These are phyloP conservation scores for Anguilla rostrata DNA, from an alignment of 2,113 vertebrate species.

Conservation along the genomic window DNA sequence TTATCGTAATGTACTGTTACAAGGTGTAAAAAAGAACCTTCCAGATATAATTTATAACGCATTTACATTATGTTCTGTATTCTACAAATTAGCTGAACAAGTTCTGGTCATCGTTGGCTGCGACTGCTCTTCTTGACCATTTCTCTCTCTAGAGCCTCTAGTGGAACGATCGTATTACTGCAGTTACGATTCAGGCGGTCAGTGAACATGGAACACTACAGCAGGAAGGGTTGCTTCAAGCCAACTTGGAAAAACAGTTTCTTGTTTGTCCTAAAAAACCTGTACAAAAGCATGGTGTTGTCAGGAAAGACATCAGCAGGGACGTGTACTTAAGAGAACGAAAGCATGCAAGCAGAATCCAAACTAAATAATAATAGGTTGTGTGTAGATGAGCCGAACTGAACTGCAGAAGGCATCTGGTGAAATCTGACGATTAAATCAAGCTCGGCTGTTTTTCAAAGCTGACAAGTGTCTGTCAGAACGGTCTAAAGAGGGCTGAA, in stretches of 20 bases:
- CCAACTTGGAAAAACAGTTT: background rate
- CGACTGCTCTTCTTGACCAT: background rate
- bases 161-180: background rate
- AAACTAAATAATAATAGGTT: background rate
- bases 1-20: background rate
- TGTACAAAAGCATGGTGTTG: background rate
- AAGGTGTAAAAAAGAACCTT: too few species aligned
- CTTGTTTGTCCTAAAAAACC: background rate
- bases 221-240: background rate
- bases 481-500: background rate
- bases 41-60: too few species aligned
- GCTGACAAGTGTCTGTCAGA: background rate
- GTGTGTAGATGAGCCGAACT: background rate
- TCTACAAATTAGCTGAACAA: background rate
- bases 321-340: background rate
- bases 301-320: background rate
- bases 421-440: background rate
- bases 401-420: background rate
- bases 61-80: too few species aligned
- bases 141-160: background rate
- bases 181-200: background rate
- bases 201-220: background rate
- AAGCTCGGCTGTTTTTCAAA: background rate
- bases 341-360: background rate
- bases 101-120: background rate